Base-by-base conservation (phyloP, 2,888 invertebrate genomes). In the Myopa tessellatipennis region DNA sequence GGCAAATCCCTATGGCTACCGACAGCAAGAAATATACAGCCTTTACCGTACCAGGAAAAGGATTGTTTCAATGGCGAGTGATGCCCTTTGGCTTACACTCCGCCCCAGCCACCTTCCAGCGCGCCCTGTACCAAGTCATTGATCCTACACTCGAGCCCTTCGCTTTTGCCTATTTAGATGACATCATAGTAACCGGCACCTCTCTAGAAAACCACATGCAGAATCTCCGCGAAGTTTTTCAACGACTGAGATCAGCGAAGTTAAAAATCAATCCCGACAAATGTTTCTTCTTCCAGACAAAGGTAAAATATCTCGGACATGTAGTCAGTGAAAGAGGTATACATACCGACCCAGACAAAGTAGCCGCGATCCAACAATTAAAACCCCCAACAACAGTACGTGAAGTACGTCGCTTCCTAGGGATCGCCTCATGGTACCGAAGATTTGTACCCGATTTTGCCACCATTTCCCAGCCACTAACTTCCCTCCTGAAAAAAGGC, bases 361-460 rank as follows among this genome's bases (percentile, higher is more conserved):
- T 38, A 38, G 36, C 1, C 78, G 12, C 16, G 3, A 3, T 70
- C 75, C 4, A 77, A 78, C 38, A 72, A 70, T 14, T 4, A n/a
- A 7, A 26, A 26, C 26, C 26, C 50, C 74, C 10, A 78, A 78
- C 16, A 50, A n/a, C 3, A 58, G 69, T 14, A 34, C 68, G 8
- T 76, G 61, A 0, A 16, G 63, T 18, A 73, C 76, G 14, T 75
- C 72, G 8, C 36, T 75, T 0, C 50, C 74, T 5, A 67, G 70
- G 0, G 74, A 74, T 8, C 77, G 67, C 0, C 26, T 26, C 26
- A 26, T 26, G 26, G 26, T 26, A 26, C 26, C 26, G 26, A 26
- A 26, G 26, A 26, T 26, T 26, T 26, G 26, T 26, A 26, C 26
- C 26, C 26, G 26, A 26, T 26, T 26, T 26, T 26, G 26, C 26